phyloP scores from a whole-genome alignment of 2,797 vertebrate species.

The Typhlichthys subterraneus region DNA sequence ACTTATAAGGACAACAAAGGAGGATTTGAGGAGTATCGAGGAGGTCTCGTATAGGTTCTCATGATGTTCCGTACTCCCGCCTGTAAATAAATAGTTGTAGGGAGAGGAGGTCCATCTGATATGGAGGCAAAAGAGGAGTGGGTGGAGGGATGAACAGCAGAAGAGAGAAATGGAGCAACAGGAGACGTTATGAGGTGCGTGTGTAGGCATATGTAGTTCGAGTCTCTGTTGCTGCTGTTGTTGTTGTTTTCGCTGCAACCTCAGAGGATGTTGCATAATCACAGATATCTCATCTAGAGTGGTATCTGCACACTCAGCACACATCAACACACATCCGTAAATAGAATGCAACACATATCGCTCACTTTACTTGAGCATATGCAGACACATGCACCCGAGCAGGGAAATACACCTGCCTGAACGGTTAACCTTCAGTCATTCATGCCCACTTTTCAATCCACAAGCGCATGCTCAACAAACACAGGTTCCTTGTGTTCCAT shows the following conservation, averaged over 20 bases:
- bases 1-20: conserved; percentile 17
- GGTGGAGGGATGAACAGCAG: background rate
- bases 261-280: too few species aligned
- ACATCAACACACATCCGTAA: background rate
- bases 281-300: background rate
- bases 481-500: too few species aligned
- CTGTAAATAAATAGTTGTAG: conserved; percentile 34
- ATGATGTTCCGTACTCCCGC: conserved; percentile 68
- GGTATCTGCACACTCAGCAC: conserved; percentile 14
- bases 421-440: background rate
- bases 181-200: background rate
- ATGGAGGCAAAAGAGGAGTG: conserved; percentile 13
- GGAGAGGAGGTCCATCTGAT: conserved; percentile 38
- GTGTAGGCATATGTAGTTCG: too few species aligned
- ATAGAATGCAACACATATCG: background rate
- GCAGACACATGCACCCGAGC: background rate
- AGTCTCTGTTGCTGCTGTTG: too few species aligned
- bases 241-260: too few species aligned
- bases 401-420: background rate
- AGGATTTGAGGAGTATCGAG: background rate
- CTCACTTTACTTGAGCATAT: background rate
- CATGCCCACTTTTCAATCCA: background rate
- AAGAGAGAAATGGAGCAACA: background rate
- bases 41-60: conserved; percentile 43
- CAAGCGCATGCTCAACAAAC: too few species aligned